Base-by-base conservation (phyloP, 1,140 invertebrate species). In the Bilobella aurantiaca region DNA sequence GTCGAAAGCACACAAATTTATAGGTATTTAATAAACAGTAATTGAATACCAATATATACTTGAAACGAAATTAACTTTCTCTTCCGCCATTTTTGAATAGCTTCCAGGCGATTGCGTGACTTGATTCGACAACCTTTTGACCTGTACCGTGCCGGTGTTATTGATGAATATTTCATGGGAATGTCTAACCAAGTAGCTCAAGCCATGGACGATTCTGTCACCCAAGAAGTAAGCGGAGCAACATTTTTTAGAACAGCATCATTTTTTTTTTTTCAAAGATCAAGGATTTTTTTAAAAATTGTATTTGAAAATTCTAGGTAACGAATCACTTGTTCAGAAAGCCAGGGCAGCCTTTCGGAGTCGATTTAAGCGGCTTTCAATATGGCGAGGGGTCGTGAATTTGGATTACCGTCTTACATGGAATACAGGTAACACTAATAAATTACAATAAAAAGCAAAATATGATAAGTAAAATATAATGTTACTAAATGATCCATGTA, bases 321-420 rank as follows among this genome's bases (percentile, higher is more conserved):
- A 93, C 91, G 16, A 93, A 93, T 78, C 89, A 93, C 78, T 78
- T 94, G 34, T 93, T 94, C 78, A 92, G 93, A 76, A 93, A 93
- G 78, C 85, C 86, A 27, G 88, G 88, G 18, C 86, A 87, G 49
- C 82, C 87, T 47, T 90, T 89, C 74, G 92, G 92, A 68, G 85
- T 95, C 82, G 93, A 96, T 78, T 79, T 96, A n/a, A 69, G 91
- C 93, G 1, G 91, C 93, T 1, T 91, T 96, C 74, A 96, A 96
- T 76, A 92, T 96, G 85, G 91, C 95, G 77, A 82, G 93, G 75
- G 93, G 90, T 31, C 82, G 93, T 67, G 93, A 96, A 76, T 93
- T 94, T 74, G 92, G 91, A 65, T 80, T 96, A 63, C 91, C 91
- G 34, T 90, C 90, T 46, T 94, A 93, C 75, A 93, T 91, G 86